Evolutionary conservation across 2,797 vertebrate genomes (phyloP).

Genomic region (Hippocampus kuda): DNA sequence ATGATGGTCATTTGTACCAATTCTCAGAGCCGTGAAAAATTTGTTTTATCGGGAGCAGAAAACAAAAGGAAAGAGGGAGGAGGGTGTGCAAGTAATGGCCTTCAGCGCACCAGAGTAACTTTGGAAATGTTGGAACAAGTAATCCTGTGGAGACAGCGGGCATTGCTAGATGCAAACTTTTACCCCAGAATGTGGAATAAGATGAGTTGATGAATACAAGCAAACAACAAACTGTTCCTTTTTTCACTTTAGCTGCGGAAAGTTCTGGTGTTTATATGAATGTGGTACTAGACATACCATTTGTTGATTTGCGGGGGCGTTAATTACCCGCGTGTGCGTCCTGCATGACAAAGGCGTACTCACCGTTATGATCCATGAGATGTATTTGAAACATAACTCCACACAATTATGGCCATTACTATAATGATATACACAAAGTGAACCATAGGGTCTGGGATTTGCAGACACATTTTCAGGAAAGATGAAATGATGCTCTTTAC

Average conservation of each 20-base stretch:
- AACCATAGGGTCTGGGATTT: neutral
- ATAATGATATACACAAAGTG: slow-evolving; percentile 14
- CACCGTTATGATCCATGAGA: slow-evolving; percentile 11
- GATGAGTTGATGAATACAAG: neutral
- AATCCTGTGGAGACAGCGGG: neutral
- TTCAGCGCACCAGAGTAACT: neutral
- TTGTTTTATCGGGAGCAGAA: neutral
- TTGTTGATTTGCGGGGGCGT: slow-evolving; percentile 22
- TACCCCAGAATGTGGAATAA: neutral
- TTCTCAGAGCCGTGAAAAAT: neutral
- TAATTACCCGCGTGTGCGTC: slow-evolving; percentile 22
- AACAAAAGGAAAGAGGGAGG: neutral
- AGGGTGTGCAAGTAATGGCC: neutral
- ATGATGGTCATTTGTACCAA: neutral
- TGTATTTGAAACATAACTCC: slow-evolving; percentile 24
- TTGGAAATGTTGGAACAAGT: neutral
- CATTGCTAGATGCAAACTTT: neutral
- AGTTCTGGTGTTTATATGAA: slow-evolving; percentile 26
- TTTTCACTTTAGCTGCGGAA: neutral
- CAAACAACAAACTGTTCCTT: neutral
- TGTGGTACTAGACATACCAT: neutral
- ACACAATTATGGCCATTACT: slow-evolving; percentile 15
- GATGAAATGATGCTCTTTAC: neutral
- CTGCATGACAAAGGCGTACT: slow-evolving; percentile 23
- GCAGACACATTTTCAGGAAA: neutral